Percentiles rank a stretch among this genome's conserved stretches.
Conservation (phyloP, 1,140 invertebrate species). For the Temnothorax nylanderi region DNA sequence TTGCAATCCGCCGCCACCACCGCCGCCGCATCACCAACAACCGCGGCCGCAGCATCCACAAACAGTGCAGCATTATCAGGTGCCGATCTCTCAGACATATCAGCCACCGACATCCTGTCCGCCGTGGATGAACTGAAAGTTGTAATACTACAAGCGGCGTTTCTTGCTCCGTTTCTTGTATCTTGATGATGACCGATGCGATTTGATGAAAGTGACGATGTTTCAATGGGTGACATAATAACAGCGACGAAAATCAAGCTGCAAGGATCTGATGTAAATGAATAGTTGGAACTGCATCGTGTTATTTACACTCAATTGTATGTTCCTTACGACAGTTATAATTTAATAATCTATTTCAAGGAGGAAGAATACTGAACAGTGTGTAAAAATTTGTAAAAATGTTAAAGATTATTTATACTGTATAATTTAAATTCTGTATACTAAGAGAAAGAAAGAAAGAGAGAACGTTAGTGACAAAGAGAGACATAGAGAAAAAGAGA, state of each 20-base stretch:
- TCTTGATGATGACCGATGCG: constrained; percentile 38
- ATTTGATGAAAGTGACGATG: constrained; percentile 20
- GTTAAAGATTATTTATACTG: constrained; percentile 63
- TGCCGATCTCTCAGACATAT: constrained; percentile 79
- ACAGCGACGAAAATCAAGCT: neutral
- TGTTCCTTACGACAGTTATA: constrained; percentile 50
- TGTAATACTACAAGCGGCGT: neutral
- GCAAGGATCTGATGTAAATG: constrained; percentile 16
- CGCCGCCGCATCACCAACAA: constrained; percentile 74
- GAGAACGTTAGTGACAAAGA: neutral
- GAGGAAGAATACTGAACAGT: neutral
- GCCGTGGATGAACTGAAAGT: constrained; percentile 81
- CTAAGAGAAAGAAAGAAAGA: neutral
- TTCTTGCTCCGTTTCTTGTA: constrained; percentile 47
- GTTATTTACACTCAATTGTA: constrained; percentile 57
- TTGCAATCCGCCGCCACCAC: constrained; percentile 81
- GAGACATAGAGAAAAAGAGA: neutral
- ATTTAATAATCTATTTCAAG: constrained; percentile 29
- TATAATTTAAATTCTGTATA: constrained; percentile 8
- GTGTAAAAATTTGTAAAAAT: constrained; percentile 66
- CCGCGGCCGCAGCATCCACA: constrained; percentile 73
- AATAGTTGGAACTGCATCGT: constrained; percentile 43
- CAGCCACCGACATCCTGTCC: constrained; percentile 78
- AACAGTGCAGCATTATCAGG: constrained; percentile 75
- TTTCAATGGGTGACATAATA: neutral